phyloP scores from a whole-genome alignment of 64 coral and sea anemone species.

The Catalaphyllia jardinei region DNA sequence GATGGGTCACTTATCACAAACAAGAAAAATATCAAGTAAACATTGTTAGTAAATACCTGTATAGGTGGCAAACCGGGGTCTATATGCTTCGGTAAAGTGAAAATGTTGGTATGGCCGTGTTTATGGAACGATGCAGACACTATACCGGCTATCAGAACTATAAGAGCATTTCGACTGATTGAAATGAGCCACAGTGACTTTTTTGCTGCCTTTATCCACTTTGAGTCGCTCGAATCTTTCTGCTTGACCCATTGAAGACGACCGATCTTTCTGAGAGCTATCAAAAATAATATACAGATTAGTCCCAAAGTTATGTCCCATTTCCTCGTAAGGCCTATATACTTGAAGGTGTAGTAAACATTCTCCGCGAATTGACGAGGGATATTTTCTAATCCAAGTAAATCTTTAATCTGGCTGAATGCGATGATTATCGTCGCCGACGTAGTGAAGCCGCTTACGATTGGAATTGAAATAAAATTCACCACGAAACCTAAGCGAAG shows the following conservation, averaged over 20 bases:
- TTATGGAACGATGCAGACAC: constrained; percentile 55
- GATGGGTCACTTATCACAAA: neutral
- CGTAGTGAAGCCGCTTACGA: constrained; percentile 91
- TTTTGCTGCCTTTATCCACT: constrained; percentile 49
- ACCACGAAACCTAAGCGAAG: constrained; percentile 90
- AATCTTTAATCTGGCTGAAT: constrained; percentile 80
- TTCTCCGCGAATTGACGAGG: constrained; percentile 69
- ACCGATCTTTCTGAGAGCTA: constrained; percentile 61
- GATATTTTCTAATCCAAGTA: constrained; percentile 84
- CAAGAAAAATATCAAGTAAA: constrained; percentile 10
- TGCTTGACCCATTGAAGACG: constrained; percentile 63
- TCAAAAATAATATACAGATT: constrained; percentile 72
- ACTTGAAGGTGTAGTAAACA: constrained; percentile 80
- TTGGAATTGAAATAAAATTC: constrained; percentile 90
- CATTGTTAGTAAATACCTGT: constrained; percentile 57
- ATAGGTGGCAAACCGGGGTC: constrained; percentile 83
- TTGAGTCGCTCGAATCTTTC: constrained; percentile 36
- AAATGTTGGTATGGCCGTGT: constrained; percentile 64
- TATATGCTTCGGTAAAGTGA: constrained; percentile 73
- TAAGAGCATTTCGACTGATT: constrained; percentile 82
- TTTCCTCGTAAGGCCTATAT: constrained; percentile 78
- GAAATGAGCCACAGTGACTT: constrained; percentile 81
- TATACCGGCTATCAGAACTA: constrained; percentile 66
- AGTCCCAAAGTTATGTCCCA: constrained; percentile 87
- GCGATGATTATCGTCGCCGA: constrained; percentile 93